A percentile compares a stretch with the other conserved stretches of the same genome.
Conservation (phyloP, 2,113 vertebrate species). For the Archilochus colubris region DNA sequence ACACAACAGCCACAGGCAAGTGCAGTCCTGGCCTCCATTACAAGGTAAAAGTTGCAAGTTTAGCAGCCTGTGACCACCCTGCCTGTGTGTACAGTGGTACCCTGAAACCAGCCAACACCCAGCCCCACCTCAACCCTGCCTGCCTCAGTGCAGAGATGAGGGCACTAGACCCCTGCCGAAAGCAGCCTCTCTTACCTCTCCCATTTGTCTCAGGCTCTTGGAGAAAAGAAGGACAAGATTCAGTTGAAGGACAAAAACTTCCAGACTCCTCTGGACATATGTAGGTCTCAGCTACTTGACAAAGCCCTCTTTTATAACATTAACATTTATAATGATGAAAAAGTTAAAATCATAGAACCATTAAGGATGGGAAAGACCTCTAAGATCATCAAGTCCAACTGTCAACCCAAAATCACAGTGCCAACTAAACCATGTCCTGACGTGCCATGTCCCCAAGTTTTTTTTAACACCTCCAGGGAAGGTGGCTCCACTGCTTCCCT, state of each 20-base stretch:
- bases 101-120: background rate
- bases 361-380: too few relatives aligned
- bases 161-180: background rate
- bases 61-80: fast-evolving
- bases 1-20: background rate
- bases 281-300: background rate
- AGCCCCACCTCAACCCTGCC: background rate
- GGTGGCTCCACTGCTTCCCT: too few relatives aligned
- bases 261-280: background rate
- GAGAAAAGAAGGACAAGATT: background rate
- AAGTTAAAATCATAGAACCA: background rate
- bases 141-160: background rate
- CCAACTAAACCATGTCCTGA: too few relatives aligned
- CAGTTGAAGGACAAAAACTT: background rate
- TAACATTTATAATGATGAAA: too few relatives aligned
- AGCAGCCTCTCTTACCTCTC: background rate
- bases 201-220: background rate
- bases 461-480: too few relatives aligned
- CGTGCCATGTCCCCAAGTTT: too few relatives aligned
- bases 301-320: background rate
- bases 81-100: fast-evolving
- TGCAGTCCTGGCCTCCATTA: background rate
- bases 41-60: fast-evolving
- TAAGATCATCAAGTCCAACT: too few relatives aligned
- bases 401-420: too few relatives aligned